These are phyloP conservation scores for Ceratoteleas bidentatus DNA, from an alignment of 1,140 invertebrate genomes.

Conservation along the genomic window DNA sequence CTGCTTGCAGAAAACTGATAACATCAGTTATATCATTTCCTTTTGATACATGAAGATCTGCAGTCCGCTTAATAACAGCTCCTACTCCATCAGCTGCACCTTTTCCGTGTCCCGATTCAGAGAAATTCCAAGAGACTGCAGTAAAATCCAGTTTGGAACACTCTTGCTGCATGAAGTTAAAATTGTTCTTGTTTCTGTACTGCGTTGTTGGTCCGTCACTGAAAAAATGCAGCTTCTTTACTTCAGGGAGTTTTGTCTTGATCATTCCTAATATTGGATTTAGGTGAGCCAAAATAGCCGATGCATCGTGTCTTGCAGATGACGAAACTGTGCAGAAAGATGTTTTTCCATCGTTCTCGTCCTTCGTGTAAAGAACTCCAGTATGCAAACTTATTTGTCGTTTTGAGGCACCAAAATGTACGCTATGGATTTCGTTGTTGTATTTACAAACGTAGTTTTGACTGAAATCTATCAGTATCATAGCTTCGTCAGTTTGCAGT, in stretches of 20 bases:
- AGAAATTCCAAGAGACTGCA: conserved; percentile 16
- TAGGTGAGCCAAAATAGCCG: background rate
- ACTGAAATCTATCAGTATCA: background rate
- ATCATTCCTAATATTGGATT: background rate
- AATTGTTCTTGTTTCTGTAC: conserved; percentile 27
- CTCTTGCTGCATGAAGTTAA: background rate
- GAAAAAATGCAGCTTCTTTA: conserved; percentile 1
- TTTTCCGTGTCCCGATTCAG: conserved; percentile 42
- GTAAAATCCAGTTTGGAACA: background rate
- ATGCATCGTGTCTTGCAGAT: background rate
- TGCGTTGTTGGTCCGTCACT: conserved; percentile 23
- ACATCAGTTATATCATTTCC: conserved; percentile 21
- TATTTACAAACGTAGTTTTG: conserved; percentile 4
- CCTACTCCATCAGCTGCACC: conserved; percentile 38
- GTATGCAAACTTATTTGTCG: background rate
- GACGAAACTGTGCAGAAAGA: background rate
- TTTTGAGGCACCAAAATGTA: conserved; percentile 2
- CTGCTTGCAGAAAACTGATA: background rate
- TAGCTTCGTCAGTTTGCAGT: background rate
- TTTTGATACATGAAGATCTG: conserved; percentile 23
- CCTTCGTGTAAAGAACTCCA: background rate
- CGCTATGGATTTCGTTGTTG: background rate
- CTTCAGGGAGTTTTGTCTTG: background rate
- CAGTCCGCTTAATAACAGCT: conserved; percentile 26
- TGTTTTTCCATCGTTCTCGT: background rate